A percentile compares a stretch with the other conserved stretches of the same genome.
These are phyloP conservation scores for Epinephelus moara DNA, from an alignment of 2,113 vertebrate species.

Conservation along the genomic window DNA sequence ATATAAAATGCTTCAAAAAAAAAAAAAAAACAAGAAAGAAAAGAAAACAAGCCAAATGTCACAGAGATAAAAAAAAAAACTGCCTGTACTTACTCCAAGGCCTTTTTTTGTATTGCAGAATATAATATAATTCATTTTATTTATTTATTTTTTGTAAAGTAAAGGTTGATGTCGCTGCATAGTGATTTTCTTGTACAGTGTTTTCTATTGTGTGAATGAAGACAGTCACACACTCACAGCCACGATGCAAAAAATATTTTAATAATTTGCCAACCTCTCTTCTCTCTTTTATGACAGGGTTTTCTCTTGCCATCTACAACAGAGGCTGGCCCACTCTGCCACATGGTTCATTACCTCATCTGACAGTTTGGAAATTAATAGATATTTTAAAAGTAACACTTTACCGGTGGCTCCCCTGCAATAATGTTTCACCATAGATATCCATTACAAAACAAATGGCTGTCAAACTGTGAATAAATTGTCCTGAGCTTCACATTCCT, in stretches of 20 bases:
- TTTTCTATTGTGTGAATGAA: too few relatives aligned
- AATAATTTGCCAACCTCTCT: too few relatives aligned
- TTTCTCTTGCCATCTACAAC: background rate
- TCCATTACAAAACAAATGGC: background rate
- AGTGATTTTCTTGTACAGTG: background rate
- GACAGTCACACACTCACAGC: too few relatives aligned
- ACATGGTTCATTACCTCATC: background rate
- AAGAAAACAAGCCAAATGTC: conserved; percentile 2
- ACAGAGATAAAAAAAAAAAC: background rate
- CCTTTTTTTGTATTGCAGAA: background rate
- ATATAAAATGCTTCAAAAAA: background rate
- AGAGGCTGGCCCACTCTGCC: background rate
- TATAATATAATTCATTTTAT: background rate
- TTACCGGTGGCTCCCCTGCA: background rate
- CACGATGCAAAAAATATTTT: too few relatives aligned
- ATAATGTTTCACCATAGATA: background rate
- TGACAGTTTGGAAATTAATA: background rate
- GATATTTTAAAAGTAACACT: background rate
- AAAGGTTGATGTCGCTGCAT: background rate
- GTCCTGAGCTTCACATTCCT: too few relatives aligned
- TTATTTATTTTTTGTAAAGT: too few relatives aligned
- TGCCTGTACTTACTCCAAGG: background rate
- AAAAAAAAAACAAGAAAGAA: too few relatives aligned
- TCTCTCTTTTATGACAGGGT: background rate
- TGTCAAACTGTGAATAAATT: background rate